These are phyloP conservation scores for Haliclystus octoradiatus DNA, from an alignment of 30 jellyfish, hydroid and myxozoan genomes.

Conservation along the genomic window DNA sequence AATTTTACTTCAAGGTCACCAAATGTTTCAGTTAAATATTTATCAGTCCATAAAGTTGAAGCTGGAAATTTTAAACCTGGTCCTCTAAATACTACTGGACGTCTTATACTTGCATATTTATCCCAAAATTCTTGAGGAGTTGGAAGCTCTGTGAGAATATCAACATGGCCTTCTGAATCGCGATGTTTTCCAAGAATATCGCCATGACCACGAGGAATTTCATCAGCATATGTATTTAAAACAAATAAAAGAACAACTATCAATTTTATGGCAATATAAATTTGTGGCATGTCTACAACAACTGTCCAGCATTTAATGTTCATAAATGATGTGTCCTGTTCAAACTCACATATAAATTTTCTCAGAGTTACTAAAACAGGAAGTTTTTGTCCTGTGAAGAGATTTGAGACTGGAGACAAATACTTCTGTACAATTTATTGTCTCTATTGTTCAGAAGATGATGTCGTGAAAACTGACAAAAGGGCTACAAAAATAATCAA, in stretches of 20 bases:
- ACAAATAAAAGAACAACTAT: background rate
- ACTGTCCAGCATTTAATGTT: too few relatives aligned
- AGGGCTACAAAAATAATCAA: too few relatives aligned
- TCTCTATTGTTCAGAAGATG: too few relatives aligned
- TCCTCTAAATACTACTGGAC: slow-evolving; percentile 32
- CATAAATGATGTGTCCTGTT: too few relatives aligned
- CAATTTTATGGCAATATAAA: too few relatives aligned
- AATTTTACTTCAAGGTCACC: slow-evolving; percentile 35
- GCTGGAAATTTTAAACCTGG: slow-evolving; percentile 37
- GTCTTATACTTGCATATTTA: slow-evolving; percentile 23
- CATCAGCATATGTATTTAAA: background rate
- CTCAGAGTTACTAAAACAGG: too few relatives aligned
- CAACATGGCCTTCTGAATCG: slow-evolving; percentile 31
- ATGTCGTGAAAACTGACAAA: too few relatives aligned
- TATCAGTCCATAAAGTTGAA: slow-evolving; percentile 26
- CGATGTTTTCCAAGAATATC: slow-evolving; percentile 23
- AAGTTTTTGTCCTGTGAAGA: too few relatives aligned
- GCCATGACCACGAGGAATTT: slow-evolving; percentile 34
- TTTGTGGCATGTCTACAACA: too few relatives aligned
- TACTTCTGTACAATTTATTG: too few relatives aligned
- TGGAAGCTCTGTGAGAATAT: slow-evolving; percentile 23
- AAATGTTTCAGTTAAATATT: slow-evolving; percentile 13
- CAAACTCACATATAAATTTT: too few relatives aligned
- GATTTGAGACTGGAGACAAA: too few relatives aligned
- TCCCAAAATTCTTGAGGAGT: slow-evolving; percentile 39